Conservation (phyloP, 2,797 vertebrate genomes). For the Protonibea diacanthus region DNA sequence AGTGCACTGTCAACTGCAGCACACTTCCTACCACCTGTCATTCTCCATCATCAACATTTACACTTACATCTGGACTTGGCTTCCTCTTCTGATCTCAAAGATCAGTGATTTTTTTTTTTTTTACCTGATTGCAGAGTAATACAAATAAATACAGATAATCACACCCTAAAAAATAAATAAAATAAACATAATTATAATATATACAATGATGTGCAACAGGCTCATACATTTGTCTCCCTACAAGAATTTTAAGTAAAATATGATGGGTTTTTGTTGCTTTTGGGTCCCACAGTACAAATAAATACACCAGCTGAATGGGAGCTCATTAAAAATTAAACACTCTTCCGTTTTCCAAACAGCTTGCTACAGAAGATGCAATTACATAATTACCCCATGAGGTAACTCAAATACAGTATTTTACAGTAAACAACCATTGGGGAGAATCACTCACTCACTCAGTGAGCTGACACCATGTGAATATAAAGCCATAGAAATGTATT, state of each 20-base stretch:
- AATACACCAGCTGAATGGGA: slow-evolving; percentile 16
- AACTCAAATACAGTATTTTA: slow-evolving; percentile 27
- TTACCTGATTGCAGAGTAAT: background rate
- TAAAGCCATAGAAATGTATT: background rate
- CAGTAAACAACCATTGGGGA: slow-evolving; percentile 54
- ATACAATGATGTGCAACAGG: background rate
- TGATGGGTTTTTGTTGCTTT: background rate
- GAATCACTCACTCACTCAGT: slow-evolving; percentile 15
- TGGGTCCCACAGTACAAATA: background rate
- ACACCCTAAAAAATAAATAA: background rate
- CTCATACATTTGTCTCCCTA: background rate
- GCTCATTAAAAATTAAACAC: slow-evolving; percentile 61
- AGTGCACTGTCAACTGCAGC: background rate
- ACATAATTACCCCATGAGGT: slow-evolving; percentile 60
- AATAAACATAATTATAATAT: background rate
- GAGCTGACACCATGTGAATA: background rate
- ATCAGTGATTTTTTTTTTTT: background rate
- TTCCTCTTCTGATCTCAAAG: background rate
- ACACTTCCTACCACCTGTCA: background rate
- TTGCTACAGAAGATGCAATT: slow-evolving; percentile 55
- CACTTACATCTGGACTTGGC: background rate
- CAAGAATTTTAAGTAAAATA: background rate
- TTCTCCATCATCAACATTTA: background rate
- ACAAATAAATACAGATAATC: background rate
- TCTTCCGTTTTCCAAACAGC: slow-evolving; percentile 44